Evolutionary conservation across 2,113 vertebrate species (phyloP).

Genomic region (Polyodon spathula): DNA sequence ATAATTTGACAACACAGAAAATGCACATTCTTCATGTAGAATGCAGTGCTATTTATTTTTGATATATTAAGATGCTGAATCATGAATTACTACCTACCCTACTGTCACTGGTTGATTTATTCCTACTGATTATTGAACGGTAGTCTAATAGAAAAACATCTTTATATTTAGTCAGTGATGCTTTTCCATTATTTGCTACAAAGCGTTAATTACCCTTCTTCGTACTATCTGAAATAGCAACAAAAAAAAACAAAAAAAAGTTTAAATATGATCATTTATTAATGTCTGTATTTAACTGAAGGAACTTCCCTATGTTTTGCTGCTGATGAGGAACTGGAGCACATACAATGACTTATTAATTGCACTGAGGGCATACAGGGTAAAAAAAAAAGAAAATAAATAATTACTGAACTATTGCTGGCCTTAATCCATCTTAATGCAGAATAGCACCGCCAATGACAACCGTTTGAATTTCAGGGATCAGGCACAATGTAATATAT

Average conservation of each 20-base stretch:
- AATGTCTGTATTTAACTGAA: neutral
- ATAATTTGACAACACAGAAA: no score
- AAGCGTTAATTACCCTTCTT: neutral
- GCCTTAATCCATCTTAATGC: no score
- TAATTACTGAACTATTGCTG: no score
- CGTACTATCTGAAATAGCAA: conserved; percentile 1
- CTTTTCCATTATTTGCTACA: conserved; percentile 3
- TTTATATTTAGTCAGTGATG: neutral
- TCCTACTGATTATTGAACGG: conserved; percentile 1
- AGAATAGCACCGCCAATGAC: no score
- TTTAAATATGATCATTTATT: neutral
- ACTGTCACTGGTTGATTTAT: neutral
- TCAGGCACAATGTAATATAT: conserved; percentile 6
- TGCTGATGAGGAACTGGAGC: no score
- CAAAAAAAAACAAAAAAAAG: no score
- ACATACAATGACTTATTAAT: no score
- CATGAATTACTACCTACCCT: neutral
- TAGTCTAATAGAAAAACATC: conserved; percentile 1
- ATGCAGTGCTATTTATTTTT: no score
- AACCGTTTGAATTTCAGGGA: neutral
- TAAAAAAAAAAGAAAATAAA: no score
- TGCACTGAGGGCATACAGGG: no score
- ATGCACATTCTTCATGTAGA: no score
- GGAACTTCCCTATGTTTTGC: no score
- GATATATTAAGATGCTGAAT: conserved; percentile 1